These are phyloP conservation scores for Oxyruncus cristatus DNA, from an alignment of 2,113 vertebrate species.

Conservation along the genomic window DNA sequence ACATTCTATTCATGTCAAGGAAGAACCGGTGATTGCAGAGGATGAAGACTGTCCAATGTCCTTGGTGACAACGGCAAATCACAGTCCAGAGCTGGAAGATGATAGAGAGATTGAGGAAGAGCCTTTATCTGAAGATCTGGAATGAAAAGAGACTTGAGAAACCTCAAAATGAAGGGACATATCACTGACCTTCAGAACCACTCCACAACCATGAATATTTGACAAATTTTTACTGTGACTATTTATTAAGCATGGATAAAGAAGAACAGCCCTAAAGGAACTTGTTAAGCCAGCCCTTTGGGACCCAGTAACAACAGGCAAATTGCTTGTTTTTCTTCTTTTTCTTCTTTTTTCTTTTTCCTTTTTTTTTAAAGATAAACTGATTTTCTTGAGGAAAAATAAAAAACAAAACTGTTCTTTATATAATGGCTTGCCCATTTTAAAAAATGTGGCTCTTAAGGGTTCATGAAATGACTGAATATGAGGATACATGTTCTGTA, in stretches of 20 bases:
- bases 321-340: slow-evolving; percentile 81
- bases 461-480: slow-evolving; percentile 88
- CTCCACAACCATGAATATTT: slow-evolving; percentile 88
- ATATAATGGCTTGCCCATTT: slow-evolving; percentile 86
- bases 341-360: slow-evolving; percentile 59
- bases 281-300: slow-evolving; percentile 92
- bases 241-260: slow-evolving; percentile 99
- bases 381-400: slow-evolving; percentile 80
- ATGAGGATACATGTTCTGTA: slow-evolving; percentile 89
- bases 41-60: slow-evolving; percentile 99
- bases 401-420: slow-evolving; percentile 76
- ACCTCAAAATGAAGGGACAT: slow-evolving; percentile 84
- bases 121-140: slow-evolving; percentile 97
- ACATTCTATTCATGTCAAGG: slow-evolving; percentile 95
- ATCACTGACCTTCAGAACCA: slow-evolving; percentile 90
- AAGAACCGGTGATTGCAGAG: slow-evolving; percentile 96
- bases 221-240: slow-evolving; percentile 95
- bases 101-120: slow-evolving; percentile 99
- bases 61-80: slow-evolving; percentile 97
- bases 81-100: slow-evolving; percentile 98
- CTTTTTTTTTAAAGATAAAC: slow-evolving; percentile 80
- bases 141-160: slow-evolving; percentile 84
- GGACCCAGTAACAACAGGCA: slow-evolving; percentile 86
- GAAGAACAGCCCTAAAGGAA: slow-evolving; percentile 93
- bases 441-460: slow-evolving; percentile 84